A percentile compares a stretch with the other conserved stretches of the same genome.
Evolutionary conservation across 2,797 vertebrate species (phyloP).

Genomic region (Microctenopoma steveboyesi): DNA sequence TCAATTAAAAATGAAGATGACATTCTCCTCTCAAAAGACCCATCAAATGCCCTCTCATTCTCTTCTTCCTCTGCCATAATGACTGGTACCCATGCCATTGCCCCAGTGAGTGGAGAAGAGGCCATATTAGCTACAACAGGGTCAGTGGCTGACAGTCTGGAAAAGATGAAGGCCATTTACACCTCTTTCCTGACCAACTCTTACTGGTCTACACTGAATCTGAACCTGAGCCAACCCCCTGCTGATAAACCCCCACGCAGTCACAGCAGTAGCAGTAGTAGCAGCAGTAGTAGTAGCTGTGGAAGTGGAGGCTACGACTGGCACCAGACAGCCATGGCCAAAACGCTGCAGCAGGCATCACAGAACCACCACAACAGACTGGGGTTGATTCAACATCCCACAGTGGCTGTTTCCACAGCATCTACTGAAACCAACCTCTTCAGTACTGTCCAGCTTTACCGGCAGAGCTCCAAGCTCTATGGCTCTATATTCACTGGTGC

Average conservation of each 20-base stretch:
- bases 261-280: conserved; percentile 93
- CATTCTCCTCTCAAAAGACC: conserved; percentile 87
- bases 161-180: conserved; percentile 99
- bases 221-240: conserved; percentile 91
- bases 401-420: conserved; percentile 56
- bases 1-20: conserved; percentile 97
- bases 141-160: conserved; percentile 93
- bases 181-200: conserved; percentile 98
- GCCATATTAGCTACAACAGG: conserved; percentile 68
- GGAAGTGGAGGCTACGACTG: conserved; percentile 97
- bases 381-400: conserved; percentile 65
- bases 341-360: conserved; percentile 95
- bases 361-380: conserved; percentile 86
- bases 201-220: conserved; percentile 96
- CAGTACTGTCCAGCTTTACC: conserved; percentile 97
- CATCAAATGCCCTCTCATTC: conserved; percentile 73
- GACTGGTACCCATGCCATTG: conserved; percentile 54
- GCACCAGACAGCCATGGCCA: conserved; percentile 98
- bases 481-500: conserved; percentile 99
- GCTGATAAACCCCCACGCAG: conserved; percentile 90
- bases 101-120: conserved; percentile 83
- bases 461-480: conserved; percentile 98
- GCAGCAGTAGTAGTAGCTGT: conserved; percentile 95
- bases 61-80: conserved; percentile 76
- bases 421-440: conserved; percentile 88